These are phyloP conservation scores for Fulmarus glacialis DNA, from an alignment of 2,113 vertebrate genomes.

Conservation along the genomic window DNA sequence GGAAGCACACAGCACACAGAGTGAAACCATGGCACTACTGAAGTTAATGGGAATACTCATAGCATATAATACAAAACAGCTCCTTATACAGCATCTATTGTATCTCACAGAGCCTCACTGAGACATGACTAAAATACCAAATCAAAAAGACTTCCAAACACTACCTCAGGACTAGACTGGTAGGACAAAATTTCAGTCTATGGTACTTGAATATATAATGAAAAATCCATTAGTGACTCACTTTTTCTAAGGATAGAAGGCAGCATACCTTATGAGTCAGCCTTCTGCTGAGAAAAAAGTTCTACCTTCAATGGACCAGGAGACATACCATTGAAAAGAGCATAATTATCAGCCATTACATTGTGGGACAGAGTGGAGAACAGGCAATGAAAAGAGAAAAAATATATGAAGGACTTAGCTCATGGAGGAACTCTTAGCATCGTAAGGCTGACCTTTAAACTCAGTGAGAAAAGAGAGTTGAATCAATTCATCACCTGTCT, in stretches of 20 bases:
- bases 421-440: background rate
- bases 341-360: slow-evolving; percentile 22
- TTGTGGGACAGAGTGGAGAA: background rate
- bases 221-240: slow-evolving; percentile 70
- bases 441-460: slow-evolving; percentile 23
- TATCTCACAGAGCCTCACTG: background rate
- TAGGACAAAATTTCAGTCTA: slow-evolving; percentile 30
- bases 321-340: slow-evolving; percentile 1
- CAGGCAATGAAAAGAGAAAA: background rate
- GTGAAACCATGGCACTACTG: background rate
- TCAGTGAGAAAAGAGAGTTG: background rate
- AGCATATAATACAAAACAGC: background rate
- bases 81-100: background rate
- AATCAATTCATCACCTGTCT: background rate
- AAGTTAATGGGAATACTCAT: background rate
- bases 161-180: background rate
- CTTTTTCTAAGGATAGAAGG: slow-evolving; percentile 56
- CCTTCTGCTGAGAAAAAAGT: slow-evolving; percentile 38
- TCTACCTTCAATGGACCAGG: slow-evolving; percentile 14
- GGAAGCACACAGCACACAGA: background rate
- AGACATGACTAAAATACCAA: slow-evolving; percentile 34
- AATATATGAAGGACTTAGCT: background rate
- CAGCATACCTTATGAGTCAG: slow-evolving; percentile 53
- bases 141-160: slow-evolving; percentile 19
- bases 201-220: slow-evolving; percentile 35